Percentiles rank a stretch among this genome's conserved stretches.
Evolutionary conservation across 1,140 invertebrate species (phyloP).

Genomic region (silkworm (Bombyx mori)): ASM3026992v2 NC_085123.1:11483501-11484000

Average conservation of each 20-base stretch:
- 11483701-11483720: slow-evolving; percentile 79
- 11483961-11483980: slow-evolving; percentile 77
- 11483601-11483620: slow-evolving; percentile 76
- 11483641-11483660: slow-evolving; percentile 68
- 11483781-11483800: slow-evolving; percentile 73
- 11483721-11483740: slow-evolving; percentile 65
- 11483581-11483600: slow-evolving; percentile 76
- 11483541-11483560: slow-evolving; percentile 72
- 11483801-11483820: slow-evolving; percentile 76
- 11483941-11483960: slow-evolving; percentile 34
- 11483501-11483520: neutral
- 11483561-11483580: slow-evolving; percentile 55
- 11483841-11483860: slow-evolving; percentile 28
- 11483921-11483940: slow-evolving; percentile 32
- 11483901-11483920: slow-evolving; percentile 40
- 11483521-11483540: slow-evolving; percentile 40
- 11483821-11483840: slow-evolving; percentile 52
- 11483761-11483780: slow-evolving; percentile 71
- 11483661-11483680: slow-evolving; percentile 43
- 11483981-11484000: slow-evolving; percentile 75
- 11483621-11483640: slow-evolving; percentile 80
- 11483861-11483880: slow-evolving; percentile 40
- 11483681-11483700: slow-evolving; percentile 30
- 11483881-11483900: slow-evolving; percentile 36
- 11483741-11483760: slow-evolving; percentile 71